Percentiles rank a stretch among this genome's conserved stretches.
These are phyloP conservation scores for Dipodomys merriami DNA, from an alignment of 2,113 vertebrate species.

Conservation along the genomic window DNA sequence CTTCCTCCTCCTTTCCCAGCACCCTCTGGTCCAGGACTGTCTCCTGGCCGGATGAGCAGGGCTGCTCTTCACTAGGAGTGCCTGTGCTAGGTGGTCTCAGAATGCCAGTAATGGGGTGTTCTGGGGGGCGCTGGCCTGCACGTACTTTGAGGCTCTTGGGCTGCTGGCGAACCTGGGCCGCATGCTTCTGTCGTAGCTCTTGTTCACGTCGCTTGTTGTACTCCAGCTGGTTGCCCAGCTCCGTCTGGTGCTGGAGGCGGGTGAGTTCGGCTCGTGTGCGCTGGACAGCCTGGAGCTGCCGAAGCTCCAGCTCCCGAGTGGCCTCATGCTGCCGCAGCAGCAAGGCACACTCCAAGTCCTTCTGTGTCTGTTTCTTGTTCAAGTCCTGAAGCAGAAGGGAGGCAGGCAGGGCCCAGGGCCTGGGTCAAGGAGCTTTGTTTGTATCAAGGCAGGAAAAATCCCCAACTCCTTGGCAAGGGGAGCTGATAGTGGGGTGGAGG, in stretches of 20 bases:
- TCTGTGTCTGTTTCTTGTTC: slow-evolving; percentile 96
- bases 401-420: slow-evolving; percentile 6
- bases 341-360: slow-evolving; percentile 94
- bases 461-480: not conserved
- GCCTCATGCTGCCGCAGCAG: slow-evolving; percentile 94
- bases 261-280: slow-evolving; percentile 93
- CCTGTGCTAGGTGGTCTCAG: slow-evolving; percentile 77
- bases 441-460: not conserved
- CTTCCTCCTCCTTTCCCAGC: slow-evolving; percentile 77
- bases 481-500: not conserved
- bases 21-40: slow-evolving; percentile 74
- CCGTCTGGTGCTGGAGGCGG: slow-evolving; percentile 95
- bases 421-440: slow-evolving; percentile 32
- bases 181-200: slow-evolving; percentile 94
- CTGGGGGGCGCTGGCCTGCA: slow-evolving; percentile 81
- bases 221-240: slow-evolving; percentile 96
- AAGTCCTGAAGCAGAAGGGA: slow-evolving; percentile 87
- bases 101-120: slow-evolving; percentile 76
- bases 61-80: slow-evolving; percentile 79
- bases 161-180: slow-evolving; percentile 95
- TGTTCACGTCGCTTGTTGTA: slow-evolving; percentile 95
- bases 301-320: slow-evolving; percentile 93
- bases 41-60: slow-evolving; percentile 71
- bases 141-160: slow-evolving; percentile 98
- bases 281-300: slow-evolving; percentile 92